Base-by-base conservation (phyloP, 30 jellyfish, hydroid and myxozoan species). In the Hydractinia symbiolongicarpus region DNA sequence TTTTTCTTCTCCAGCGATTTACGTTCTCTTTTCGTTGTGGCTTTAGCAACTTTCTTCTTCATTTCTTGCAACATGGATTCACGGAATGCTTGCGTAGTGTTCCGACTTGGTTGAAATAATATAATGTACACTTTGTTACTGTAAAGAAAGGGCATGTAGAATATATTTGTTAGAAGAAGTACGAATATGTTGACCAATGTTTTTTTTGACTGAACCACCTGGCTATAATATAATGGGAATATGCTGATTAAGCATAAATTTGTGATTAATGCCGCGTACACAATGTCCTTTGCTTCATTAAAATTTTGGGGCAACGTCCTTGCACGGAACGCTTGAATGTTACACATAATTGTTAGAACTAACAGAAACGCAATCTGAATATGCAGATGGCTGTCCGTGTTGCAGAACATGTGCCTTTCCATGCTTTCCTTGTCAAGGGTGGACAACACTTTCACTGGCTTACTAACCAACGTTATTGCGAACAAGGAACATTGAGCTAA, bases 281-380 rank as follows among this genome's bases (percentile, higher is more conserved):
- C 17, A 64, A 64, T 64, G 40, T 64, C 40, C 74, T n/a, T 64
- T 7, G 74, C 74, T 64, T 64, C 52, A 13, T 64, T 64, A 51
- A 64, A 64, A 64, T 64, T 64, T n/a, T 51, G 19, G 0, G 74
- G 74, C 40, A 64, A 64, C 9, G 74, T 4, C 40, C 74, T 64
- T n/a, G 74, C 74, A 6, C 74, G 9, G 2, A 64, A 64, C 7
- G 74, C 74, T 64, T 64, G 74, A 64, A 64, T 51, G 16, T 13
- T 6, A 4, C 74, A 64, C 40, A 64, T 13, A 44, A 64, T 7
- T 13, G 74, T n/a, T 51, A 64, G 4, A 7, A 4, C 40, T n/a
- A 64, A 64, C 74, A 64, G 52, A 13, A n/a, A 64, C 7, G 16
- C 74, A 9, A 64, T 51, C 40, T 64, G 74, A n/a, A 64, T 64